Conservation (phyloP, 2,113 vertebrate genomes). For the Bagarius yarrelli region DNA sequence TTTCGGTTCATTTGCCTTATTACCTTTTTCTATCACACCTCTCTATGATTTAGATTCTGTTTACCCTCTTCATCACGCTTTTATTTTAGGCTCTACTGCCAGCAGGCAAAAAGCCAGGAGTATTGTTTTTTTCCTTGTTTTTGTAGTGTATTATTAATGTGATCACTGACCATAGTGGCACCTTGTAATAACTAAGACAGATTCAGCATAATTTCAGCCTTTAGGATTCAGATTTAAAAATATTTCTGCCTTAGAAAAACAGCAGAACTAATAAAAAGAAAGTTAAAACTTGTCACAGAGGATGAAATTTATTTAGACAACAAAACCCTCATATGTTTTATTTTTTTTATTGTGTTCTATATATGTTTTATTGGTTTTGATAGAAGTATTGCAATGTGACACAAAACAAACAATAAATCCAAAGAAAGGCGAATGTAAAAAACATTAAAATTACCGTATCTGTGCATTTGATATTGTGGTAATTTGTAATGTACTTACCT, state of each 20-base stretch:
- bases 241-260: neutral
- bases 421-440: neutral
- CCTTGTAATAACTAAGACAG: constrained; percentile 26
- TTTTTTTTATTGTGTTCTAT: neutral
- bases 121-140: constrained; percentile 16
- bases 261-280: neutral
- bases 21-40: constrained; percentile 37
- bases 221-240: constrained; percentile 5
- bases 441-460: neutral
- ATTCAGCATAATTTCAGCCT: constrained; percentile 9
- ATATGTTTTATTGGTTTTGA: neutral
- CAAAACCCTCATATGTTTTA: neutral
- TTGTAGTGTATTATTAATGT: constrained; percentile 39
- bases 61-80: constrained; percentile 13
- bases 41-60: constrained; percentile 8
- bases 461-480: neutral
- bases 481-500: no score
- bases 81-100: constrained; percentile 2
- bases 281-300: neutral
- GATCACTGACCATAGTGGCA: constrained; percentile 25
- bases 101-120: constrained; percentile 15
- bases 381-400: neutral
- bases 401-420: neutral
- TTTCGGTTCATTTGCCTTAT: constrained; percentile 13
- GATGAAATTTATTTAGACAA: constrained; percentile 3